Conservation (phyloP, 1,140 invertebrate species). For the Drosophila parabipectinata region DNA sequence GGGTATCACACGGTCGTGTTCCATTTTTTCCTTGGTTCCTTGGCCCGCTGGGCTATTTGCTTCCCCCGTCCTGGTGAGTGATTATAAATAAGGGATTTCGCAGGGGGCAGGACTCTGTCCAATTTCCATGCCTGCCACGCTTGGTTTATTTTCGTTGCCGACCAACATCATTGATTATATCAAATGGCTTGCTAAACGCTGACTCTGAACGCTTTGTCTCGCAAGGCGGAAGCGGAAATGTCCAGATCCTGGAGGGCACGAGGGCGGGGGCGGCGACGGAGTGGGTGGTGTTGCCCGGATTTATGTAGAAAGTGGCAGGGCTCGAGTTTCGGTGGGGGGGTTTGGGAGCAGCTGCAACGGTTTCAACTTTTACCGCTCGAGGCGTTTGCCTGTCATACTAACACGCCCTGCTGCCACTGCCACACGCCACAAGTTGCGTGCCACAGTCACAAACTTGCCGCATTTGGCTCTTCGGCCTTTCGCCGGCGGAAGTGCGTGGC, state of each 20-base stretch:
- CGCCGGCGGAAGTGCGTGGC: conserved; percentile 48
- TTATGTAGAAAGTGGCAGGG: conserved; percentile 42
- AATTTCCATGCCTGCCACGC: conserved; percentile 18
- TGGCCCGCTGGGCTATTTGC: not conserved
- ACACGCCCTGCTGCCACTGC: conserved; percentile 38
- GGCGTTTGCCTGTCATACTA: conserved; percentile 50
- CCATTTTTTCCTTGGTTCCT: conserved; percentile 2
- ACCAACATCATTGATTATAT: conserved; percentile 64
- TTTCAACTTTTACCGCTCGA: conserved; percentile 14
- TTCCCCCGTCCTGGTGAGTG: conserved; percentile 41
- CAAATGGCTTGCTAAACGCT: conserved; percentile 72
- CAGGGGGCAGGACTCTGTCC: conserved; percentile 11
- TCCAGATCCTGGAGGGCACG: conserved; percentile 37
- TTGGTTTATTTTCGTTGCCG: conserved; percentile 18
- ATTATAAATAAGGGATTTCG: conserved; percentile 73
- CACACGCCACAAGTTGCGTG: conserved; percentile 62
- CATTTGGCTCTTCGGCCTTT: conserved; percentile 22
- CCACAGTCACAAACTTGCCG: conserved; percentile 36
- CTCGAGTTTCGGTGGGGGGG: conserved; percentile 21
- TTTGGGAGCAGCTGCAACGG: conserved; percentile 4
- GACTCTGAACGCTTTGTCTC: conserved; percentile 38
- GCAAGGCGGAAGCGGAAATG: conserved; percentile 63
- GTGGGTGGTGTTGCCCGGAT: conserved; percentile 32
- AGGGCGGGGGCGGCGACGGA: not conserved
- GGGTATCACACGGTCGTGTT: not conserved